Evolutionary conservation across 1,140 invertebrate species (phyloP).

Genomic region (Microplitis demolitor): DNA sequence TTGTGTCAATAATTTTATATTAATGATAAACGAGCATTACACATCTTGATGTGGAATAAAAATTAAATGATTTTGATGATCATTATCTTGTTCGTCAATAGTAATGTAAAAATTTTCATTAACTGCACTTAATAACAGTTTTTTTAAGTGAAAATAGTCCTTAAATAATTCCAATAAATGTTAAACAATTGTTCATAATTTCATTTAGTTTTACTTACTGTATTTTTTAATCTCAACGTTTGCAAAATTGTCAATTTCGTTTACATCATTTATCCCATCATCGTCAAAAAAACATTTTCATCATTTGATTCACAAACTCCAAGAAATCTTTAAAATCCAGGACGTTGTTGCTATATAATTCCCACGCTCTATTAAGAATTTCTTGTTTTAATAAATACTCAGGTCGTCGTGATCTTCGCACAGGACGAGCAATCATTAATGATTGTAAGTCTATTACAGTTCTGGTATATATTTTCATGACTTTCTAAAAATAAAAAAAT

Average conservation of each 20-base stretch:
- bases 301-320: neutral
- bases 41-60: too few species aligned
- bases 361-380: neutral
- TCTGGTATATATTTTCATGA: neutral
- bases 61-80: too few species aligned
- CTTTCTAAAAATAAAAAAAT: neutral
- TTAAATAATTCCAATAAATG: too few species aligned
- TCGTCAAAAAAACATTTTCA: neutral
- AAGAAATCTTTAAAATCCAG: neutral
- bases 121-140: too few species aligned
- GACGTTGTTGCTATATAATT: neutral
- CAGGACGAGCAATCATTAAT: neutral
- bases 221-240: too few species aligned
- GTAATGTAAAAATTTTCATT: too few species aligned
- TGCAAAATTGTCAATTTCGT: neutral
- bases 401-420: neutral
- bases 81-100: too few species aligned
- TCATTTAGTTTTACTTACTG: too few species aligned
- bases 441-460: neutral
- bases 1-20: too few species aligned
- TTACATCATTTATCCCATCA: neutral
- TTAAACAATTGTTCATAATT: too few species aligned
- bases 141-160: too few species aligned
- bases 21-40: too few species aligned
- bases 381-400: neutral